These are phyloP conservation scores for Neolamprologus devosi DNA, from an alignment of 2,113 vertebrate species.

Conservation along the genomic window DNA sequence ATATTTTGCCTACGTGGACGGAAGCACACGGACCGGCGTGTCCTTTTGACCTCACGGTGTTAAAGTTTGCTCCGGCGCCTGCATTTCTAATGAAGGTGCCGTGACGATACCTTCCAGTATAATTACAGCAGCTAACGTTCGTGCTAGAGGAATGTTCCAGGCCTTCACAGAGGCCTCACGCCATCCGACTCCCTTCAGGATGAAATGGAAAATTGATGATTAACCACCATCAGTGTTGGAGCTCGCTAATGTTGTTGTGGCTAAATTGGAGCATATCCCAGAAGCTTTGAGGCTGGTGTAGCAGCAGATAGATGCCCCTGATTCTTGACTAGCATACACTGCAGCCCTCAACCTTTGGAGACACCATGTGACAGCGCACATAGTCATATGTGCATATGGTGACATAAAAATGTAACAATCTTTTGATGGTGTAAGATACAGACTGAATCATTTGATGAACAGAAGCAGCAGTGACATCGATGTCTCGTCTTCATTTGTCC, in stretches of 20 bases:
- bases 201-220: neutral
- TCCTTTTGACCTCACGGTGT: neutral
- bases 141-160: neutral
- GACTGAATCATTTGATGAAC: neutral
- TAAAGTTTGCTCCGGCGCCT: neutral
- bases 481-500: neutral
- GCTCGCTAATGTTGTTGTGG: neutral
- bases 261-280: neutral
- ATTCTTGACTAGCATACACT: neutral
- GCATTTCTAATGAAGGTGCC: neutral
- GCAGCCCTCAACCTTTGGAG: neutral
- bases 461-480: neutral
- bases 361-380: neutral
- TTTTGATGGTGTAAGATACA: neutral
- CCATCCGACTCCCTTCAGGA: neutral
- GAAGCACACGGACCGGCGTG: neutral
- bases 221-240: neutral
- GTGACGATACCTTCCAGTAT: too few relatives aligned
- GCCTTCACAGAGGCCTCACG: neutral
- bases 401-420: neutral
- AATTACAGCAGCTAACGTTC: neutral
- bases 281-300: neutral
- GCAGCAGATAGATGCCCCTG: neutral
- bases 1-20: neutral
- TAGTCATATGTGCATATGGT: neutral